phyloP scores from a whole-genome alignment of 2,797 vertebrate genomes.

The Aeoliscus strigatus region DNA sequence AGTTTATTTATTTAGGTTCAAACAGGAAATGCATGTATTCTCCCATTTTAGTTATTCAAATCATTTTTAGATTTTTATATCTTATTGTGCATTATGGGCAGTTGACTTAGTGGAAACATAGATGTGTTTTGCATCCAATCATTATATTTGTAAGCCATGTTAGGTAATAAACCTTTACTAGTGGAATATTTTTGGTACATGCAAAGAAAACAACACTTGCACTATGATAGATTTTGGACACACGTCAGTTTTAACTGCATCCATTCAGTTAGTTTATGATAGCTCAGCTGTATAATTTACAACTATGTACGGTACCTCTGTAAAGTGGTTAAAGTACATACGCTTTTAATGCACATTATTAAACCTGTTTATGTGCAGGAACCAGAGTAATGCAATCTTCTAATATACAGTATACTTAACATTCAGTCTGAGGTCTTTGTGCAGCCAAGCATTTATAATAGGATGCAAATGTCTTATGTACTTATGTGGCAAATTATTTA shows the following conservation, averaged over 20 bases:
- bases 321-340: too few relatives aligned
- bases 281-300: conserved; percentile 7
- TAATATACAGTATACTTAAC: conserved; percentile 19
- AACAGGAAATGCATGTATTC: too few relatives aligned
- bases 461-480: conserved; percentile 37
- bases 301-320: too few relatives aligned
- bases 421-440: conserved; percentile 21
- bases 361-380: conserved; percentile 5
- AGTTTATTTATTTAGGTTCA: too few relatives aligned
- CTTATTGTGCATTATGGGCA: too few relatives aligned
- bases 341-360: too few relatives aligned
- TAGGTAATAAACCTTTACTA: too few relatives aligned
- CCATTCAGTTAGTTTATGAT: conserved; percentile 8
- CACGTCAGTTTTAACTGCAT: conserved; percentile 5
- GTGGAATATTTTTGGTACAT: background rate
- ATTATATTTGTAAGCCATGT: too few relatives aligned
- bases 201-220: conserved; percentile 5
- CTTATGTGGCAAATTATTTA: conserved; percentile 33
- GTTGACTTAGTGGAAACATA: too few relatives aligned
- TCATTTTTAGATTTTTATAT: too few relatives aligned
- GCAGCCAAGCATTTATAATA: conserved; percentile 21
- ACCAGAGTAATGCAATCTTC: conserved; percentile 24
- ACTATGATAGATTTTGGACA: conserved; percentile 7
- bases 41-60: too few relatives aligned
- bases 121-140: too few relatives aligned